Percentiles rank a stretch among this genome's conserved stretches.
Conservation (phyloP, 92 coral and sea anemone genomes). For the Epizoanthus fatuus region DNA sequence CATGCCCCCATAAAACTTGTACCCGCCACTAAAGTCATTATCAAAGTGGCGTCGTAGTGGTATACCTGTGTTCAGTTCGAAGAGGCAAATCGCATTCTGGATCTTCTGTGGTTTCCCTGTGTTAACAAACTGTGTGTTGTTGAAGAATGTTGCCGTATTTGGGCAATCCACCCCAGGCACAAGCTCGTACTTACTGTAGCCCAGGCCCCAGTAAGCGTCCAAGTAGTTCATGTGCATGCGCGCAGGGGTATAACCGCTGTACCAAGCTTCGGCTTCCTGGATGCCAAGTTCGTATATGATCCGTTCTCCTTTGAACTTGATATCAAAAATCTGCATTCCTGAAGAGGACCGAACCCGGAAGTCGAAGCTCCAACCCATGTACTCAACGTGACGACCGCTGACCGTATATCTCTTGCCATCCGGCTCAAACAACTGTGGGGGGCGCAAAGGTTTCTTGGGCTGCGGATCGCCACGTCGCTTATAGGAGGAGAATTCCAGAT, state of each 20-base stretch:
- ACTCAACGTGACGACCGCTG: constrained; percentile 81
- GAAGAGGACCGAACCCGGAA: constrained; percentile 82
- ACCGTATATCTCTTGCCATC: constrained; percentile 87
- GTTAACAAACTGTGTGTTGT: constrained; percentile 69
- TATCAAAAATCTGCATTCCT: constrained; percentile 86
- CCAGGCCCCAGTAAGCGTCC: constrained; percentile 83
- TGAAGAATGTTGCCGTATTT: constrained; percentile 81
- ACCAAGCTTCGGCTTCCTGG: constrained; percentile 89
- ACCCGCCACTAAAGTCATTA: constrained; percentile 66
- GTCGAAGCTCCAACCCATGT: constrained; percentile 95
- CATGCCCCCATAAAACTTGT: constrained; percentile 87
- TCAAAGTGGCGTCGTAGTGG: constrained; percentile 96
- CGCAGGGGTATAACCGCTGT: constrained; percentile 84
- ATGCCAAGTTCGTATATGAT: constrained; percentile 88
- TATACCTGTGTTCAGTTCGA: constrained; percentile 89
- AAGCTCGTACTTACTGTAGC: constrained; percentile 68
- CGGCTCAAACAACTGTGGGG: constrained; percentile 89
- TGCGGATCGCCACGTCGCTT: constrained; percentile 73
- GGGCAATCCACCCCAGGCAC: constrained; percentile 92
- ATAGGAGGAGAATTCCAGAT: constrained; percentile 68
- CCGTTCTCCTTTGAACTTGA: constrained; percentile 72
- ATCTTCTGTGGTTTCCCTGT: constrained; percentile 56
- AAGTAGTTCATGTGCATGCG: constrained; percentile 68
- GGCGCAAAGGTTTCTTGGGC: constrained; percentile 74
- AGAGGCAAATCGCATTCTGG: constrained; percentile 89